Evolutionary conservation across 2,888 invertebrate species (phyloP), one percentile per base, ranked within the genome.

Genomic region (Chouioia cunea): DNA sequence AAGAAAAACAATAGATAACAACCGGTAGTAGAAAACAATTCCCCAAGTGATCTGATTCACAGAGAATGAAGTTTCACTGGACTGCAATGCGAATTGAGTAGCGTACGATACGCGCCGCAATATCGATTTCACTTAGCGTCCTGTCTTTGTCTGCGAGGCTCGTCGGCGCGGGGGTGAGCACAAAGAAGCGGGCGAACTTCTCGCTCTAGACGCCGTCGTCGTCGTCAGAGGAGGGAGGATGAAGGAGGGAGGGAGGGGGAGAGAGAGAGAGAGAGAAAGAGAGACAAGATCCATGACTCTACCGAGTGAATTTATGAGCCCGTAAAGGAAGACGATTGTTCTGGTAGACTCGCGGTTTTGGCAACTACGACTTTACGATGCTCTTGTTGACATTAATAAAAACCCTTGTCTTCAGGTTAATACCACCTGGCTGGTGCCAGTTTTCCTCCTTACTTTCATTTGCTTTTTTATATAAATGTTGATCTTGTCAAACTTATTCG

Each of bases 311-410:
- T 82, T 82, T 82, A 82, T 78, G 74, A 76, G 76, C 75, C 77
- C 78, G 79, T 82, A 82, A 80, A 79, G 78, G 77, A 73, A 74
- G 74, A 76, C 79, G 79, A 80, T 81, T 78, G 81, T 81, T 79
- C 78, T 66, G 59, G 47, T 75, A 72, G 74, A 74, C 70, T 48
- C 76, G 78, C 74, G 79, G 80, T 80, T 81, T 56, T 80, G 82
- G 74, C 76, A 77, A 74, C 76, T 80, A 80, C 80, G 77, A 77
- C 81, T 81, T 82, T 81, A 82, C 79, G 82, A 79, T 76, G 71
- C 76, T 73, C 77, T 81, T 79, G 81, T 77, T 56, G 56, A 65
- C 65, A 70, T 70, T 70, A 71, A 53, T 12, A 10, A 36, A 36
- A 36, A 58, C 59, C 44, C 3, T 56, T 20, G 2, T 16, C 15